phyloP scores from a whole-genome alignment of 2,113 vertebrate genomes.

The Pardalotus punctatus region DNA sequence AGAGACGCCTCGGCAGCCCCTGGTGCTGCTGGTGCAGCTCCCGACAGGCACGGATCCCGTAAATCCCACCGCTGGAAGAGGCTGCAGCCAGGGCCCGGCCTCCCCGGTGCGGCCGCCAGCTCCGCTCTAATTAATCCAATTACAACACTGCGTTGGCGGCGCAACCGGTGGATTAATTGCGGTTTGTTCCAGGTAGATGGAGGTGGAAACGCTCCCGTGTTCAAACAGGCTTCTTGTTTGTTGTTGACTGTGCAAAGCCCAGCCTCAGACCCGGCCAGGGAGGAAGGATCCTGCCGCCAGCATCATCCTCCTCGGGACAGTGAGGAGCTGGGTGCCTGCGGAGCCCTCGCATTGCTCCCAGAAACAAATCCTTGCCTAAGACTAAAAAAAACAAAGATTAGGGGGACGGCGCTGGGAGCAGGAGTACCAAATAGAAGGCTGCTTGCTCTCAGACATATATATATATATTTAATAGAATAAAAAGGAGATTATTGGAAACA shows the following conservation, averaged over 20 bases:
- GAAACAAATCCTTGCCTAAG: neutral
- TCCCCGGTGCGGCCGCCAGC: neutral
- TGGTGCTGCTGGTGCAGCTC: fast-evolving
- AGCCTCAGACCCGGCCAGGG: fast-evolving
- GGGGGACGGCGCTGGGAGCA: fast-evolving
- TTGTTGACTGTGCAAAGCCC: neutral
- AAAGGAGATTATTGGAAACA: conserved; percentile 57
- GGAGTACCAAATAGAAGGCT: neutral
- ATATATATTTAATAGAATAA: neutral
- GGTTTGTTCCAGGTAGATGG: conserved; percentile 11
- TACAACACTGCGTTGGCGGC: neutral
- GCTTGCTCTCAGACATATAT: neutral
- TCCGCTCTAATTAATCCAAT: conserved; percentile 29
- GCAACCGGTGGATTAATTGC: neutral
- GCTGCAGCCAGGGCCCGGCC: neutral
- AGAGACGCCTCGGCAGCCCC: no score
- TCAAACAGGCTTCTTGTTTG: neutral
- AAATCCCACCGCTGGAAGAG: neutral
- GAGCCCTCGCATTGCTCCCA: neutral
- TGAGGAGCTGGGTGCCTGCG: neutral
- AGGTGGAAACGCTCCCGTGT: neutral
- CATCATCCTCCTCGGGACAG: neutral
- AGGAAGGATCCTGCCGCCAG: neutral
- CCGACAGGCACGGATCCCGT: fast-evolving
- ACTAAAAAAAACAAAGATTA: neutral